Conservation (phyloP, 1,140 invertebrate species). For the Drosophila funebris region DNA sequence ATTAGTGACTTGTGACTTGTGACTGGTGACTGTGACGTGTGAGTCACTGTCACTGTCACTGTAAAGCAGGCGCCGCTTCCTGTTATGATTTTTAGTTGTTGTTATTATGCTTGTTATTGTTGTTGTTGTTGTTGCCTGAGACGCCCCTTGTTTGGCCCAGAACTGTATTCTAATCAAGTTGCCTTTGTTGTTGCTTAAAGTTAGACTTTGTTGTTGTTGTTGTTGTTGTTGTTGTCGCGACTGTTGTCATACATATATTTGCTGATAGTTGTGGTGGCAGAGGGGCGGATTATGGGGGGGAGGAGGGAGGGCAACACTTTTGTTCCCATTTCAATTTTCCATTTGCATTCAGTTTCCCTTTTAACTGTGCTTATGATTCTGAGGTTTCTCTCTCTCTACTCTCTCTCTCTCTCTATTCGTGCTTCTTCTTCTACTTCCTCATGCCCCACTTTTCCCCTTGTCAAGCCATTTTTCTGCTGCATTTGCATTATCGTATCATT, state of each 20-base stretch:
- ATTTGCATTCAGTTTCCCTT: constrained; percentile 14
- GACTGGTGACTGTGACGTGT: constrained; percentile 10
- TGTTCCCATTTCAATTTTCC: constrained; percentile 25
- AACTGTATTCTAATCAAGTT: constrained; percentile 15
- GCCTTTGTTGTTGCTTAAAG: constrained; percentile 22
- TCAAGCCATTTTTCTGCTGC: constrained; percentile 14
- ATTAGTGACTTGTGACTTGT: neutral
- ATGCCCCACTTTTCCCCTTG: neutral
- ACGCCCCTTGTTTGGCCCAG: constrained; percentile 15
- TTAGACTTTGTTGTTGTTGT: constrained; percentile 8
- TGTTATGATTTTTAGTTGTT: constrained; percentile 23
- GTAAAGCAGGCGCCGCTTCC: constrained; percentile 18
- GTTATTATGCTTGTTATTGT: neutral
- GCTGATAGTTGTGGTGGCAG: neutral
- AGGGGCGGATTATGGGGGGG: no score
- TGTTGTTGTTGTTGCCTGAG: neutral
- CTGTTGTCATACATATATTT: neutral
- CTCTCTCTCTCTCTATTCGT: neutral
- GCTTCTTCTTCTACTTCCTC: neutral
- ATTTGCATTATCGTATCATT: constrained; percentile 64
- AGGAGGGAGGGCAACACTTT: neutral
- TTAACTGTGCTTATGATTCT: neutral
- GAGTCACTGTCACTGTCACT: constrained; percentile 19
- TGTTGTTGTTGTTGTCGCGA: neutral
- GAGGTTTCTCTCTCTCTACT: neutral